phyloP scores from a whole-genome alignment of 2,113 vertebrate genomes.

The Ciconia stormi region DNA sequence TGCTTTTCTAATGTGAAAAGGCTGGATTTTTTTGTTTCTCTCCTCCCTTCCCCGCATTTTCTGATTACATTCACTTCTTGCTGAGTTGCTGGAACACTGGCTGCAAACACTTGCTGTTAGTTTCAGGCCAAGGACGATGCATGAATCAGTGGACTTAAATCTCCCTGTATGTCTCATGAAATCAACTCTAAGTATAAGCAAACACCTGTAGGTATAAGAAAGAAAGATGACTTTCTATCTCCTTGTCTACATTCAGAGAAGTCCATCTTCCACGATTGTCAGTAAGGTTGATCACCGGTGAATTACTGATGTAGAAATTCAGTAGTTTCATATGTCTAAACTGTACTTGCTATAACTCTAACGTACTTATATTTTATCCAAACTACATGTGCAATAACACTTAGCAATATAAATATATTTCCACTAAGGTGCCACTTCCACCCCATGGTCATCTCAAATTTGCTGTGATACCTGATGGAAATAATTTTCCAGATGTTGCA shows the following conservation, averaged over 20 bases:
- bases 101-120: neutral
- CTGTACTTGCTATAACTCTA: neutral
- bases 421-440: neutral
- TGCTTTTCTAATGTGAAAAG: neutral
- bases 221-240: neutral
- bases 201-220: neutral
- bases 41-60: neutral
- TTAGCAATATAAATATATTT: neutral
- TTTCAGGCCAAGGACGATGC: neutral
- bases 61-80: neutral
- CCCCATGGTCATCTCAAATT: neutral
- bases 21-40: neutral
- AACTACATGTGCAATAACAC: neutral
- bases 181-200: neutral
- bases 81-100: neutral
- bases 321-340: neutral
- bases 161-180: neutral
- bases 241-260: neutral
- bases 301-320: neutral
- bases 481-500: neutral
- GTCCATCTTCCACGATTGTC: neutral
- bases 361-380: neutral
- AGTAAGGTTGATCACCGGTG: neutral
- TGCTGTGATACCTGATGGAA: neutral
- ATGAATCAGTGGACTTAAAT: neutral